These are phyloP conservation scores for Spea multiplicata DNA, from an alignment of 2,113 vertebrate genomes.

Conservation along the genomic window DNA sequence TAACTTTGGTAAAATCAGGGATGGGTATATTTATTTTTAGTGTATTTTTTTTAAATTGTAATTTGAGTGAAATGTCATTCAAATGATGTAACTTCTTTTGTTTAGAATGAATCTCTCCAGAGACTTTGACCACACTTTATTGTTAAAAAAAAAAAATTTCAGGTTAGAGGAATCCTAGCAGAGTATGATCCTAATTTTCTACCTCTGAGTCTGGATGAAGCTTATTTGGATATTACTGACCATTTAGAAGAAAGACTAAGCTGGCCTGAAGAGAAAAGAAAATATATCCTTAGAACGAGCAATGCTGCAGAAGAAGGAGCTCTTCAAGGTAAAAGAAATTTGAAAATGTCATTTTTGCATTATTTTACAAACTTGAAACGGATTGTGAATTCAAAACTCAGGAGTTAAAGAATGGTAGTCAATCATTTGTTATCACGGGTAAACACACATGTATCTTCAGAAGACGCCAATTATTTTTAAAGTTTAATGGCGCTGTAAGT, in stretches of 20 bases:
- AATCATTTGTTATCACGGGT: no score
- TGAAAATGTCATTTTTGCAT: neutral
- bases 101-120: no score
- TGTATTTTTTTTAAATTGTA: no score
- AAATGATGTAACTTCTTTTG: no score
- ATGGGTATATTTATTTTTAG: constrained; percentile 43
- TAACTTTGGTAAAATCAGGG: constrained; percentile 17
- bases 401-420: no score
- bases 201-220: constrained; percentile 93
- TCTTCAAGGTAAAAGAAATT: constrained; percentile 15
- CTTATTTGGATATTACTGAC: constrained; percentile 91
- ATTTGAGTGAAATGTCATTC: no score
- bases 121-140: no score
- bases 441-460: no score
- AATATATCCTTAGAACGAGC: constrained; percentile 56
- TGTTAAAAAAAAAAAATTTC: constrained; percentile 23
- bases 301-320: constrained; percentile 55
- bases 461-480: no score
- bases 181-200: constrained; percentile 90
- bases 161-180: constrained; percentile 86
- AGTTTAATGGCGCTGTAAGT: no score
- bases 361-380: neutral
- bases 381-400: no score
- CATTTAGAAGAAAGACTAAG: constrained; percentile 80
- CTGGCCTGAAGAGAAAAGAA: constrained; percentile 81